Conservation (phyloP, 2,113 vertebrate species). For the Ariopsis seemanni region DNA sequence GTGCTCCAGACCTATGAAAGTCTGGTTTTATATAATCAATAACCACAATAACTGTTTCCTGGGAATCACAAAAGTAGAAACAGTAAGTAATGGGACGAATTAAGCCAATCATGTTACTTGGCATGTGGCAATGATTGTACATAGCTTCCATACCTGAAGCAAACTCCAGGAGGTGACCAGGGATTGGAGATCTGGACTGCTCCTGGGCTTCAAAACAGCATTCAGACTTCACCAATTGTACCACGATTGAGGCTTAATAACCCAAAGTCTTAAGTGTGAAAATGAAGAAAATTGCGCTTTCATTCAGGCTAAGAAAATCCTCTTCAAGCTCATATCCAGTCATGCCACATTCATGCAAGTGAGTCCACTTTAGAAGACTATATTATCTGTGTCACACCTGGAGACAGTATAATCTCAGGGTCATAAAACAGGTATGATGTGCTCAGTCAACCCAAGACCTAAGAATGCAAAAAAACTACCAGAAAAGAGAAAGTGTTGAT, state of each 20-base stretch:
- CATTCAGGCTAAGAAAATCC: neutral
- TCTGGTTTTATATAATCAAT: neutral
- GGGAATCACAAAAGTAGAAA: neutral
- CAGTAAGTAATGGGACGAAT: neutral
- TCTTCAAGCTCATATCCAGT: neutral
- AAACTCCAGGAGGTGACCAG: neutral
- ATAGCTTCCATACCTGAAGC: neutral
- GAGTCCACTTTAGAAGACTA: slow-evolving; percentile 10
- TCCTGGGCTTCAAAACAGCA: neutral
- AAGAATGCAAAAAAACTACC: neutral
- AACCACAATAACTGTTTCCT: neutral
- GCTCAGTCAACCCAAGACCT: neutral
- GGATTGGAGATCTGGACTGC: neutral
- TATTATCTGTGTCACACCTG: neutral
- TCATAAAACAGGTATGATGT: slow-evolving; percentile 11
- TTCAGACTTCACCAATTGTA: neutral
- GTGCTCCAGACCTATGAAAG: too few relatives aligned
- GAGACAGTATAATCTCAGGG: neutral
- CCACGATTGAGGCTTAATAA: neutral
- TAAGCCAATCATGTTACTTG: neutral
- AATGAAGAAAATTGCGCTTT: neutral
- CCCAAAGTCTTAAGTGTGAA: neutral
- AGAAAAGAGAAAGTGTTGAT: slow-evolving; percentile 47
- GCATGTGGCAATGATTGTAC: neutral
- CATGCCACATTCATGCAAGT: neutral